Evolutionary conservation across 1,140 invertebrate species (phyloP), one percentile per base, ranked within the genome.

Genomic region (Xylocopa sonorina): DNA sequence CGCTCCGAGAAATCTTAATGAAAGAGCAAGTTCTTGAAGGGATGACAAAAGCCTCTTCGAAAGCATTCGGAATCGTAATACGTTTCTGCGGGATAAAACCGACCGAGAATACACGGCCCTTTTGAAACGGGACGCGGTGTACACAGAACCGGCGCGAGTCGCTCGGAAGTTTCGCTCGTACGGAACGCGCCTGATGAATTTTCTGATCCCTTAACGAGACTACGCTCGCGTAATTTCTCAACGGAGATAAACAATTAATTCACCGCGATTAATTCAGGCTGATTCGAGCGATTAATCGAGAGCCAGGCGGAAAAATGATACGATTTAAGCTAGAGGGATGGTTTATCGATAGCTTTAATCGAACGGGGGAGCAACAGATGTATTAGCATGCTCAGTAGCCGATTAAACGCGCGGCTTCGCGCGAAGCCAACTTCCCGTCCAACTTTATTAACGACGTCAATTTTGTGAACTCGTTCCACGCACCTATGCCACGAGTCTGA

Each of bases 11-110:
- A 78, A 69, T 69, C 74, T 62, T 34, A 68, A 60, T 43, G 63
- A 78, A 81, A 64, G 57, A 78, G 55, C 29, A 48, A 71, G 67
- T 78, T 78, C 73, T 29, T 53, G 38, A 51, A 78, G 29, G 27
- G 58, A 78, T 53, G 55, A 69, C 73, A 67, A 67, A 76, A 76
- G 24, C 50, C 63, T 80, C 72, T 76, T 74, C 60, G 64, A 63
- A 78, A 32, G 48, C 75, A 78, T 81, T 68, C 55, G 63, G 60
- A 60, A 80, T 76, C 53, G 46, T 80, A 68, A 80, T 76, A 80
- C 50, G 16, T 41, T 77, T 77, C 64, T 50, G 38, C 29, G 43
- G 34, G 55, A 68, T 60, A 51, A 80, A 78, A 46, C 58, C n/a
- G 55, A 41, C 7, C 32, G 63, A 68, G 60, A 74, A 41, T 74